Conservation (phyloP, 2,113 vertebrate species). For the Eonycteris spelaea region DNA sequence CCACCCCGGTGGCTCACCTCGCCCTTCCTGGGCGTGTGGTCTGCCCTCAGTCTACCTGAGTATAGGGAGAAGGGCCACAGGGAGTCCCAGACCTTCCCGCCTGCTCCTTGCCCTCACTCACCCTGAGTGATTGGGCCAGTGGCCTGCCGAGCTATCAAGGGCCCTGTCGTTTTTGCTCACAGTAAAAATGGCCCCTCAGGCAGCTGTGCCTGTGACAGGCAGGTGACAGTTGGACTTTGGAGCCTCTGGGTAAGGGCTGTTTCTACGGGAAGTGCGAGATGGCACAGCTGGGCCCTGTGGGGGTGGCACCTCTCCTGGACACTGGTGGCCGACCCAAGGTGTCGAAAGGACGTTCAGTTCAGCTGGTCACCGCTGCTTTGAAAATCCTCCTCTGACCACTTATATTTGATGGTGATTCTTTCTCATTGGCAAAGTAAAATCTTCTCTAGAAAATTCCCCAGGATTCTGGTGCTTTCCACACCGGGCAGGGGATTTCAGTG, state of each 20-base stretch:
- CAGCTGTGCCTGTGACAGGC: rapidly evolving
- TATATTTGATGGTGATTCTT: neutral
- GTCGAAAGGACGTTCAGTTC: rapidly evolving
- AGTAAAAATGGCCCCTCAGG: too few relatives aligned
- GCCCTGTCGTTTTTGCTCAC: neutral
- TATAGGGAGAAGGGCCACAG: neutral
- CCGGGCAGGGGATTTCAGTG: conserved; percentile 41
- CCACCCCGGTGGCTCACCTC: neutral
- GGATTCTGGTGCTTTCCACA: conserved; percentile 53
- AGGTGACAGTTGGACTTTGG: rapidly evolving
- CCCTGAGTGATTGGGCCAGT: neutral
- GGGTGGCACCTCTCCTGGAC: neutral
- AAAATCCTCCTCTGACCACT: neutral
- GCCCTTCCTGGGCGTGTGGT: rapidly evolving
- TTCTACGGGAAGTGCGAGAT: rapidly evolving
- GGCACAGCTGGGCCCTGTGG: too few relatives aligned
- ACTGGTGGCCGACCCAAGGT: rapidly evolving
- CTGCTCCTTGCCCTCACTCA: neutral
- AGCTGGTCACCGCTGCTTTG: rapidly evolving
- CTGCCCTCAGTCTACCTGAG: too few relatives aligned
- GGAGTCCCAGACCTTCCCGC: neutral
- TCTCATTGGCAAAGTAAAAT: neutral
- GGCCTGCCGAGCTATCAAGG: neutral
- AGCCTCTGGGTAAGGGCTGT: neutral
- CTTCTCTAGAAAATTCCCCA: conserved; percentile 36